Evolutionary conservation across 2,113 vertebrate species (phyloP).

Genomic region (Onychorhynchus coronatus): DNA sequence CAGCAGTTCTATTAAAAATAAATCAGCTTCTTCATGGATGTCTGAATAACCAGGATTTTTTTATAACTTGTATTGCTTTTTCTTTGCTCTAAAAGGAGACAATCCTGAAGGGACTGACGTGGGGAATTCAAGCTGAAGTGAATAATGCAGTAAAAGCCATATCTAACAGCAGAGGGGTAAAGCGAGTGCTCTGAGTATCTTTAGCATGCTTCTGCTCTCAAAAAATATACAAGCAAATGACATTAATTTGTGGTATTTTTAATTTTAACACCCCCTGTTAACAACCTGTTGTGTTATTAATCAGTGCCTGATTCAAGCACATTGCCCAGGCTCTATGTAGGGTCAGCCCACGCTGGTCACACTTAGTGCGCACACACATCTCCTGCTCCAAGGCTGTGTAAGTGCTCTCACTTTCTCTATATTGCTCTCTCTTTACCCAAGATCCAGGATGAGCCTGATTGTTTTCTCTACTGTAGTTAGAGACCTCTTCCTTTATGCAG

Average conservation of each 20-base stretch:
- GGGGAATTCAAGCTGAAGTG: not conserved
- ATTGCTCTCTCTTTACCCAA: not conserved
- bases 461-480: not conserved
- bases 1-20: conserved; percentile 58
- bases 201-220: not conserved
- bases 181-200: not conserved
- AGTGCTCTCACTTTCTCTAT: not conserved
- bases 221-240: not conserved
- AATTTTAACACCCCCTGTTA: not conserved
- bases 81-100: not conserved
- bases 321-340: rapidly evolving
- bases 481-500: not conserved
- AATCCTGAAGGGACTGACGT: not conserved
- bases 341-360: rapidly evolving
- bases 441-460: not conserved
- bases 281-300: not conserved
- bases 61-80: conserved; percentile 9
- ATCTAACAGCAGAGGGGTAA: not conserved
- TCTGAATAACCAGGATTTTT: conserved; percentile 31
- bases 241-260: not conserved
- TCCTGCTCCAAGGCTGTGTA: not conserved
- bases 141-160: not conserved
- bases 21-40: conserved; percentile 13
- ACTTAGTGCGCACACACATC: rapidly evolving
- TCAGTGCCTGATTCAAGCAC: not conserved